A percentile compares a stretch with the other conserved stretches of the same genome.
Evolutionary conservation across 2,797 vertebrate genomes (phyloP).

Genomic region (Lacerta agilis): DNA sequence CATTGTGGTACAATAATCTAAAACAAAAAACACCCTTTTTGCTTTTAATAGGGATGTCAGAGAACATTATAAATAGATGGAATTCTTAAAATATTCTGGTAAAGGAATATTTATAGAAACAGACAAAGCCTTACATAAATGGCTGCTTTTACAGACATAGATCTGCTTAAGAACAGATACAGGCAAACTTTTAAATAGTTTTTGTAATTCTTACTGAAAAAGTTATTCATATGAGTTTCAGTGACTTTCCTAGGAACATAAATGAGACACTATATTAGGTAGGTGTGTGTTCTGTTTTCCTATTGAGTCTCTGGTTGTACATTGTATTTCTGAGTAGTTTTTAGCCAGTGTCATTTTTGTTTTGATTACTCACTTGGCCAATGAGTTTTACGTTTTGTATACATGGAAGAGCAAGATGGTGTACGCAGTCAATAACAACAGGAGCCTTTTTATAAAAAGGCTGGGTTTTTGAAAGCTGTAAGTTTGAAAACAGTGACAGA

Average conservation of each 20-base stretch:
- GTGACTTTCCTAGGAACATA: not conserved
- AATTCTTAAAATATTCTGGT: not conserved
- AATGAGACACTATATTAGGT: not conserved
- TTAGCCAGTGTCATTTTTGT: not conserved
- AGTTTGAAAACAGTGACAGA: not conserved
- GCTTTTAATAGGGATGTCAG: not conserved
- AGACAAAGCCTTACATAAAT: not conserved
- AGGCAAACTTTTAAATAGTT: not conserved
- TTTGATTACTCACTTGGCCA: not conserved
- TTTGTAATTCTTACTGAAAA: not conserved
- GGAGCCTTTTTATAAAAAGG: no score
- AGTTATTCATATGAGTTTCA: not conserved
- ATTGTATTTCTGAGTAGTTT: not conserved
- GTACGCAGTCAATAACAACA: no score
- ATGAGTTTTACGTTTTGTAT: not conserved
- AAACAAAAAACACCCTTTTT: not conserved
- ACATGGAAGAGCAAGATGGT: not conserved
- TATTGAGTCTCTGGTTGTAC: not conserved
- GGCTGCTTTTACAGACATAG: not conserved
- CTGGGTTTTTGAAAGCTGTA: not conserved
- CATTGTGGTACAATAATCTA: not conserved
- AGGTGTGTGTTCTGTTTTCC: not conserved
- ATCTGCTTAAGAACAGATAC: not conserved
- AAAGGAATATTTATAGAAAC: conserved; percentile 20
- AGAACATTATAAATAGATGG: conserved; percentile 11